Conservation (phyloP, 1,140 invertebrate species). For the Heliconius himera region DNA sequence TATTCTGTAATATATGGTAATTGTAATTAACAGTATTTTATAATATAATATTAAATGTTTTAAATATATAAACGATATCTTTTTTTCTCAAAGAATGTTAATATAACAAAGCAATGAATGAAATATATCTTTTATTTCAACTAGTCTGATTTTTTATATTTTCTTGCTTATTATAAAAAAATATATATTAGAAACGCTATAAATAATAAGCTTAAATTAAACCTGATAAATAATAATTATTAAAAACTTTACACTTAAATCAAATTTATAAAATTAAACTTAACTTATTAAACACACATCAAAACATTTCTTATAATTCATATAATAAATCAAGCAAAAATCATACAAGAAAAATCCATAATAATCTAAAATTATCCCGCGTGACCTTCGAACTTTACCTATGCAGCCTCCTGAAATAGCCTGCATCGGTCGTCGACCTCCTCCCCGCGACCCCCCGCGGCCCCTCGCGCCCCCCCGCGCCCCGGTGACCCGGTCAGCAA, state of each 20-base stretch:
- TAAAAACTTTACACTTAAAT: no score
- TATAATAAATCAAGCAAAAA: neutral
- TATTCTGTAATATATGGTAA: neutral
- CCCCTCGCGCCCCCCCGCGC: constrained; percentile 37
- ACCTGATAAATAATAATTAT: no score
- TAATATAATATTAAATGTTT: no score
- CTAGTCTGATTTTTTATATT: neutral
- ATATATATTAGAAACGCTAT: no score
- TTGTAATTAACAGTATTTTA: no score
- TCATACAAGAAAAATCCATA: neutral
- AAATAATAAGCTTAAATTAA: no score
- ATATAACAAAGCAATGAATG: neutral
- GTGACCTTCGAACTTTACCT: constrained; percentile 74
- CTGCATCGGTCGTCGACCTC: constrained; percentile 67
- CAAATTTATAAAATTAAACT: no score
- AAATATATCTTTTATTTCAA: neutral
- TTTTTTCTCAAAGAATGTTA: no score
- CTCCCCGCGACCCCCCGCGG: constrained; percentile 46
- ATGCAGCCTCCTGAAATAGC: constrained; percentile 71
- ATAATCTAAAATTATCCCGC: constrained; percentile 39
- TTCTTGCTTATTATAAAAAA: neutral
- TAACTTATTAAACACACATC: no score
- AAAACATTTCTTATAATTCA: neutral
- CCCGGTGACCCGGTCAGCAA: constrained; percentile 74
- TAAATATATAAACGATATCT: no score